phyloP scores from a whole-genome alignment of 2,113 vertebrate genomes.

The Puma concolor region DNA sequence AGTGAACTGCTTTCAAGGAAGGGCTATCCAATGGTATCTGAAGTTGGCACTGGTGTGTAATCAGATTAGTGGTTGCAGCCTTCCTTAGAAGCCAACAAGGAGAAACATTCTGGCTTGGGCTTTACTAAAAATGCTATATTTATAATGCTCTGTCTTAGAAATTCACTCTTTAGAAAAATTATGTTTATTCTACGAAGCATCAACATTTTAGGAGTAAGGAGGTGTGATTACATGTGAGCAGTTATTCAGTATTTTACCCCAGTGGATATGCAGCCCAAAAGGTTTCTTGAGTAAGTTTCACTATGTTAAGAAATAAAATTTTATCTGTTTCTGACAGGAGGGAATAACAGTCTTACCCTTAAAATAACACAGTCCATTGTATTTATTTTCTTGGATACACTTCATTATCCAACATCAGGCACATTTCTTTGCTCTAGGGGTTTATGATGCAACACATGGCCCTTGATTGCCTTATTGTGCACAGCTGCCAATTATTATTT shows the following conservation, averaged over 20 bases:
- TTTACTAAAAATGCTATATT: not conserved
- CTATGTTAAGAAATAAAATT: conserved; percentile 44
- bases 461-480: not conserved
- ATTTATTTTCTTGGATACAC: conserved; percentile 59
- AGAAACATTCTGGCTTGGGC: not conserved
- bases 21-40: not conserved
- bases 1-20: not conserved
- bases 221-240: not conserved
- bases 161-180: not conserved
- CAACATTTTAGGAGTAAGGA: not conserved
- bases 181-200: not conserved
- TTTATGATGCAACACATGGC: conserved; percentile 47
- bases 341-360: not conserved
- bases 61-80: not conserved
- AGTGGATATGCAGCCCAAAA: not conserved
- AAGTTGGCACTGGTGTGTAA: not conserved
- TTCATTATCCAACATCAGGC: conserved; percentile 62
- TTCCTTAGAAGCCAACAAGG: not conserved
- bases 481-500: conserved; percentile 76
- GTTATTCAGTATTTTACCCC: not conserved
- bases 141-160: not conserved
- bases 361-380: conserved; percentile 41
- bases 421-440: conserved; percentile 43
- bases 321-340: conserved; percentile 21
- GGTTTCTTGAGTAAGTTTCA: not conserved